Conservation (phyloP, 2,888 invertebrate species). For the Rhogogaster chlorosoma region DNA sequence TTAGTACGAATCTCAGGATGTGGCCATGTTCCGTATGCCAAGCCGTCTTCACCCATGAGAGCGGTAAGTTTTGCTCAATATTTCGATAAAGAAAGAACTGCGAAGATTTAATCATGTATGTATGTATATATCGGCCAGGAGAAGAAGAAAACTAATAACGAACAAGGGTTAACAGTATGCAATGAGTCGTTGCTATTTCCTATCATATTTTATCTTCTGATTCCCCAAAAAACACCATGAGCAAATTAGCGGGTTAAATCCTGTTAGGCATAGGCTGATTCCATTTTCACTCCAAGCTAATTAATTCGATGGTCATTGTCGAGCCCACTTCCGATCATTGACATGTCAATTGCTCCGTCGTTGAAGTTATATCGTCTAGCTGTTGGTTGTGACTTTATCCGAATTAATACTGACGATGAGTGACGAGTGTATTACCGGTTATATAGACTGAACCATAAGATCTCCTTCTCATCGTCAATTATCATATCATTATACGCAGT, state of each 20-base stretch:
- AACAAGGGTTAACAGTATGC: neutral
- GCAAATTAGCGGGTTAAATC: neutral
- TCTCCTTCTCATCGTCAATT: neutral
- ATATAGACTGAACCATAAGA: neutral
- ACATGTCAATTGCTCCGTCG: neutral
- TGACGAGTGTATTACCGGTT: conserved; percentile 5
- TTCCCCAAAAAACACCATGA: neutral
- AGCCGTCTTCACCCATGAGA: conserved; percentile 96
- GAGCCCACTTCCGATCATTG: neutral
- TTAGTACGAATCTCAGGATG: conserved; percentile 93
- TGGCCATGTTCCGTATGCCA: conserved; percentile 98
- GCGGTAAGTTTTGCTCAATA: conserved; percentile 84
- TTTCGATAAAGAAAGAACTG: neutral
- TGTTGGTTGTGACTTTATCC: neutral
- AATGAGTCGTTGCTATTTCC: neutral
- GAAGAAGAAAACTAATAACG: neutral
- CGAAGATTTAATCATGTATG: neutral
- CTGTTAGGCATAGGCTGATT: neutral
- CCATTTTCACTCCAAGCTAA: conserved; percentile 3
- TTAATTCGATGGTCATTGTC: conserved; percentile 25
- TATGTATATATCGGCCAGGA: neutral
- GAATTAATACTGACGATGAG: conserved; percentile 14
- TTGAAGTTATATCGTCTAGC: neutral
- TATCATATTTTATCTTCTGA: neutral
- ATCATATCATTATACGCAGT: neutral